Evolutionary conservation across 2,797 vertebrate genomes (phyloP), one percentile per base, ranked within the genome.

Genomic region (Prunella strophiata): DNA sequence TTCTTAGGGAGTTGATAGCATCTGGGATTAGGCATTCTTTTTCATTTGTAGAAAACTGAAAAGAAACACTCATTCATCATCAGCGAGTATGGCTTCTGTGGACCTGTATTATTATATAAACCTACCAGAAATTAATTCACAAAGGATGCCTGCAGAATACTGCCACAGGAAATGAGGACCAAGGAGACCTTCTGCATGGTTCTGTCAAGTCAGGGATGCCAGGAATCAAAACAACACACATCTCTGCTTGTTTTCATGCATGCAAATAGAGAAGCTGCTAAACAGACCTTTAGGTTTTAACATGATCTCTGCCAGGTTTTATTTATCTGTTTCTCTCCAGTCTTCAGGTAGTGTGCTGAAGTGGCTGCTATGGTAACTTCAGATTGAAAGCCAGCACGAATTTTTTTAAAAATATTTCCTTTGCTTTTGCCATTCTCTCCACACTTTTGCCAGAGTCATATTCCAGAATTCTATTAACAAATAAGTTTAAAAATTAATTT

Each of bases 51-150:
- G 83, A 93, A 94, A 85, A 85, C 89, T 74, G 55, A 78, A 94
- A 88, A 92, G 89, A 93, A 95, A 62, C 82, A 72, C 75, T 85
- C 54, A 66, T 91, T 94, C 91, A 89, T 95, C 91, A 93, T n/a
- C 70, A 47, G 59, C 45, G 6, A 16, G 15, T 43, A 89, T 87
- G 85, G 76, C 47, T 97, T 95, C 85, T 95, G 79, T 57, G 10
- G 74, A 93, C 81, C 85, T 94, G 70, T 88, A 65, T 93, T 94
- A 94, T 97, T 97, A 74, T 17, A 91, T 96, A 97, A 97, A 95
- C 71, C 88, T 55, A 86, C 45, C 94, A 88, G 91, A 96, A 97
- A 94, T 96, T 70, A 97, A 95, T 96, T 94, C 88, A 87, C 77
- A 81, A 75, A 95, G 93, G 84, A 94, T 85, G 92, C 87, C 61